phyloP scores from a whole-genome alignment of 2,113 vertebrate species.

The Limanda limanda region DNA sequence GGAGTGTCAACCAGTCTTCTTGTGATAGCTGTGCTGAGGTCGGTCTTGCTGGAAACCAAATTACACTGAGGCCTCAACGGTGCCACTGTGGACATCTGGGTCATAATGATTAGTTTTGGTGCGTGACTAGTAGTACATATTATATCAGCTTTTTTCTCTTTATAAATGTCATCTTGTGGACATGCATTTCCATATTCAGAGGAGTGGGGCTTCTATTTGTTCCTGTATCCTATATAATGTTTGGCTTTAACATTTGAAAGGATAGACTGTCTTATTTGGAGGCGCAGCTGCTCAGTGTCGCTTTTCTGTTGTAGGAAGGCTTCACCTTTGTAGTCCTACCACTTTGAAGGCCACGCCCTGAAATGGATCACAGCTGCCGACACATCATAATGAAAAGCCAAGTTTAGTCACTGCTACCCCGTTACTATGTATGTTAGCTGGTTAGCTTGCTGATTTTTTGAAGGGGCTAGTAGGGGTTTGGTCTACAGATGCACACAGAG shows the following conservation, averaged over 20 bases:
- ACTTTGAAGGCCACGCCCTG: too few species aligned
- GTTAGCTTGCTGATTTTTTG: too few species aligned
- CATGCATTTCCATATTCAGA: slow-evolving; percentile 23
- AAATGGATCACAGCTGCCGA: too few species aligned
- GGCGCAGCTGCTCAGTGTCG: slow-evolving; percentile 10
- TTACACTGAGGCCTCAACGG: slow-evolving; percentile 70
- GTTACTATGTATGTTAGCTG: too few species aligned
- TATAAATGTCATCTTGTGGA: slow-evolving; percentile 30
- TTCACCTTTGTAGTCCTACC: slow-evolving; percentile 12
- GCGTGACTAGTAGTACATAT: slow-evolving; percentile 44
- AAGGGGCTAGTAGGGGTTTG: too few species aligned
- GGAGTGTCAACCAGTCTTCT: slow-evolving; percentile 66
- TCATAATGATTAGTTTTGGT: slow-evolving; percentile 62
- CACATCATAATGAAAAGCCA: too few species aligned
- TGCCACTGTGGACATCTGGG: slow-evolving; percentile 66
- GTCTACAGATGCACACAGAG: too few species aligned
- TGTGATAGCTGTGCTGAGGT: slow-evolving; percentile 71
- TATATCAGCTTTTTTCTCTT: slow-evolving; percentile 36
- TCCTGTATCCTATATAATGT: slow-evolving; percentile 28
- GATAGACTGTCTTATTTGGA: neutral
- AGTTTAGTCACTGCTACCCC: too few species aligned
- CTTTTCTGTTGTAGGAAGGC: slow-evolving; percentile 7
- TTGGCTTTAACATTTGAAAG: slow-evolving; percentile 21
- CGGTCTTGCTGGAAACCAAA: slow-evolving; percentile 73
- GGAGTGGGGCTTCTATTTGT: slow-evolving; percentile 29